Evolutionary conservation across 2,113 vertebrate species (phyloP), one percentile per base, ranked within the genome.

Genomic region (Merops nubicus): DNA sequence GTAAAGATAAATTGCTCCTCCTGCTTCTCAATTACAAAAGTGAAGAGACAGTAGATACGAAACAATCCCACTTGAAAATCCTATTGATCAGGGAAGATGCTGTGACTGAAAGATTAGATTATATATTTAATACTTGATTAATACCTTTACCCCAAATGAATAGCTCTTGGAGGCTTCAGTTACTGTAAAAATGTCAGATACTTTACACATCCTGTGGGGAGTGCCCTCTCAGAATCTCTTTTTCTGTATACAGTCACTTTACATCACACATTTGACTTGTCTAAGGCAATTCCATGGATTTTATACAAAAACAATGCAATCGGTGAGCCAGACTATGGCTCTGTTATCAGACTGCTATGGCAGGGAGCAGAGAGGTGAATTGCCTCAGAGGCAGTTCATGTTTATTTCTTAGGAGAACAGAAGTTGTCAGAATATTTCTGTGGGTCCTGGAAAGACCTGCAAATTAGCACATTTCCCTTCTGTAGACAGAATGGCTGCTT

Each of bases 91-190:
- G 28, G 29, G 28, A 91, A 94, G 76, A 42, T 22, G 42, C 22
- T 88, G 31, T 54, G n/a, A 72, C 25, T 73, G 62, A 78, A 88
- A 91, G 60, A 93, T 92, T 64, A 77, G 77, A 93, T 96, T 91
- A 89, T 64, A 51, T 89, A 6, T 67, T 83, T 88, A 88, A 82
- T 59, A 76, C 17, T 5, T 6, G 12, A 90, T 95, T 89, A 89
- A 86, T 82, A 80, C 33, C 40, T 82, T 95, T 91, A 72, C 75
- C 36, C 18, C 11, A 8, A 64, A 12, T 77, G 47, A 94, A 93
- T 34, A 84, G 20, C 23, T 91, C 19, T 15, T 84, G 47, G 84
- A 64, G 77, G 38, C 73, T 74, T 89, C 59, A 65, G 73, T 68
- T 60, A 73, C 80, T 64, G 43, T 68, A 86, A 91, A 93, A 89